Percentiles rank a stretch among this genome's conserved stretches.
Evolutionary conservation across 2,888 invertebrate species (phyloP).

Genomic region (Yponomeuta plumbellus): DNA sequence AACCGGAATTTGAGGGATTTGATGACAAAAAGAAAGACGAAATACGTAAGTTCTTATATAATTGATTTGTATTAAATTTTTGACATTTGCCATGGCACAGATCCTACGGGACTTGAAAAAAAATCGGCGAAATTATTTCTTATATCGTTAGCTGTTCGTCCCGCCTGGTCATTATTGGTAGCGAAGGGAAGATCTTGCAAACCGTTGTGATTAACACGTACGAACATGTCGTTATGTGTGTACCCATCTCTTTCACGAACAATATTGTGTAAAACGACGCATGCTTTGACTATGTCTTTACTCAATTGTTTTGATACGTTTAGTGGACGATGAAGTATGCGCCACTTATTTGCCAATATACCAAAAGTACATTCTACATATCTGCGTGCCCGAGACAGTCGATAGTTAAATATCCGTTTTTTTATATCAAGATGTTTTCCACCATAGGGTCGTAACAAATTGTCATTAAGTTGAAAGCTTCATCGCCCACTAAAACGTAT

Average conservation of each 20-base stretch:
- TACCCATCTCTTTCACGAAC: background rate
- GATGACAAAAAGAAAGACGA: too few relatives aligned
- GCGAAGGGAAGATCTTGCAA: too few relatives aligned
- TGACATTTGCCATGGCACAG: too few relatives aligned
- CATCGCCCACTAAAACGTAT: conserved; percentile 33
- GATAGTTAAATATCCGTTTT: conserved; percentile 33
- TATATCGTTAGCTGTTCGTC: too few relatives aligned
- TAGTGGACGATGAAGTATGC: conserved; percentile 30
- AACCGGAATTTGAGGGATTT: too few relatives aligned
- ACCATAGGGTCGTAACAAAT: conserved; percentile 31
- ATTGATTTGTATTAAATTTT: too few relatives aligned
- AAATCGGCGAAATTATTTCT: too few relatives aligned
- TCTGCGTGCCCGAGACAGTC: conserved; percentile 31
- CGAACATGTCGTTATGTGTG: too few relatives aligned
- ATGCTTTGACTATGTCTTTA: conserved; percentile 2
- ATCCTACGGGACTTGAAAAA: too few relatives aligned
- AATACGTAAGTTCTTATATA: too few relatives aligned
- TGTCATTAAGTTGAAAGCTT: conserved; percentile 28
- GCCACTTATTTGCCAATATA: conserved; percentile 35
- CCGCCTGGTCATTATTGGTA: too few relatives aligned
- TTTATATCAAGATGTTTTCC: conserved; percentile 26
- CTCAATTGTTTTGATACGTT: conserved; percentile 19
- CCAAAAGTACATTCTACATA: conserved; percentile 36
- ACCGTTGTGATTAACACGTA: too few relatives aligned
- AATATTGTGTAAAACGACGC: conserved; percentile 4